These are phyloP conservation scores for Aeoliscus strigatus DNA, from an alignment of 2,797 vertebrate genomes.

Conservation along the genomic window DNA sequence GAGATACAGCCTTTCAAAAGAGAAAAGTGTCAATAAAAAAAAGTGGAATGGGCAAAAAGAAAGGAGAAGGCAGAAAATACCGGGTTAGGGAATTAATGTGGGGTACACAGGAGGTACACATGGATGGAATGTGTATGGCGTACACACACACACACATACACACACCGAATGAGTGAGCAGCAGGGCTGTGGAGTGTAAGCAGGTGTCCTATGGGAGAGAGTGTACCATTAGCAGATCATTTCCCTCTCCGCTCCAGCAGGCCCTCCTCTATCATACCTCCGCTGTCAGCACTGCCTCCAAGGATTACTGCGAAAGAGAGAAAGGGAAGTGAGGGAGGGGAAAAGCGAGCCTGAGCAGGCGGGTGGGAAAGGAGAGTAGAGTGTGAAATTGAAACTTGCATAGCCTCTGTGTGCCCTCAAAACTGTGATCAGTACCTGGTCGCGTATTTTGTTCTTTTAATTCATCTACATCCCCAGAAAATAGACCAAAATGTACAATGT, in stretches of 20 bases:
- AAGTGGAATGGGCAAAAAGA: no score
- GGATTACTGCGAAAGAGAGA: constrained; percentile 58
- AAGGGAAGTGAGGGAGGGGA: constrained; percentile 7
- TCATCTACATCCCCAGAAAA: constrained; percentile 24
- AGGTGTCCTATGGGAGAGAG: constrained; percentile 69
- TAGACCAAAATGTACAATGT: constrained; percentile 22
- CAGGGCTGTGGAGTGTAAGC: constrained; percentile 65
- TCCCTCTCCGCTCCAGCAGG: constrained; percentile 63
- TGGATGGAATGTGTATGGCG: constrained; percentile 13
- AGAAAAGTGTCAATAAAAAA: no score
- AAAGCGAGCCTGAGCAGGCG: constrained; percentile 28
- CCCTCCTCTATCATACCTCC: constrained; percentile 67
- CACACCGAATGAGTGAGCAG: constrained; percentile 48
- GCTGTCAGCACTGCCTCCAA: constrained; percentile 63
- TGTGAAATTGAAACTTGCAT: constrained; percentile 71
- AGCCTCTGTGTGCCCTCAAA: constrained; percentile 61
- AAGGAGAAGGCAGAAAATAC: no score
- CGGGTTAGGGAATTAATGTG: constrained; percentile 19
- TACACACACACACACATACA: constrained; percentile 14
- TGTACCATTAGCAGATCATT: constrained; percentile 74
- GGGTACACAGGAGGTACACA: constrained; percentile 14
- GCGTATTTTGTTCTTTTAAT: constrained; percentile 11
- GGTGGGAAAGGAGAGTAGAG: constrained; percentile 46
- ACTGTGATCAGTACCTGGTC: constrained; percentile 59
- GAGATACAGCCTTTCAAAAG: no score